Conservation (phyloP, 2,113 vertebrate species). For the Cheirogaleus medius region DNA sequence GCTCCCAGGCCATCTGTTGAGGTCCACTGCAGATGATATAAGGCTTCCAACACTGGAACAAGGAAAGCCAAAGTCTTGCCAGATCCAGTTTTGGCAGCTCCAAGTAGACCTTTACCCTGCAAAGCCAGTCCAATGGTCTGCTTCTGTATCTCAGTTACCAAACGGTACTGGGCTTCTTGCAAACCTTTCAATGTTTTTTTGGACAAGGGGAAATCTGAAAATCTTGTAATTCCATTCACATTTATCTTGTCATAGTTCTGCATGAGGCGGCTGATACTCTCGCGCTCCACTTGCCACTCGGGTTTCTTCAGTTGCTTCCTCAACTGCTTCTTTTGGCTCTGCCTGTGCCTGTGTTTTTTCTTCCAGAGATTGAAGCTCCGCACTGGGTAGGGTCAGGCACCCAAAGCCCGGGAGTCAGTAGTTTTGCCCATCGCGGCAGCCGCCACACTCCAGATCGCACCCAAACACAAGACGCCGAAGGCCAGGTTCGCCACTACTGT, state of each 20-base stretch:
- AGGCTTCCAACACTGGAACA: slow-evolving; percentile 93
- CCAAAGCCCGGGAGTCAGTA: neutral
- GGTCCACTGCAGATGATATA: slow-evolving; percentile 95
- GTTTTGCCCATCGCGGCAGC: slow-evolving; percentile 62
- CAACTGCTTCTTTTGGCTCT: slow-evolving; percentile 83
- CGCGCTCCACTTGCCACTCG: slow-evolving; percentile 90
- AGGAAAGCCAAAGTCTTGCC: slow-evolving; percentile 97
- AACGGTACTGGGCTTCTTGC: slow-evolving; percentile 89
- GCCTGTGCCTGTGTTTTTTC: slow-evolving; percentile 89
- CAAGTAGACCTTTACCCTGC: slow-evolving; percentile 94
- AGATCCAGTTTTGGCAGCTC: slow-evolving; percentile 96
- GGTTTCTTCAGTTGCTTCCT: slow-evolving; percentile 85
- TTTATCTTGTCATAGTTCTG: slow-evolving; percentile 90
- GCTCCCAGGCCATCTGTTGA: slow-evolving; percentile 93
- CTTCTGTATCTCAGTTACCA: slow-evolving; percentile 96
- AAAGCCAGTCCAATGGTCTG: slow-evolving; percentile 94
- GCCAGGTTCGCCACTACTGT: neutral
- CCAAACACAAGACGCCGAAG: neutral
- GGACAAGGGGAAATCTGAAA: slow-evolving; percentile 97
- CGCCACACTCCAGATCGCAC: rapidly evolving
- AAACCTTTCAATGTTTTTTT: slow-evolving; percentile 94
- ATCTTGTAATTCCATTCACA: slow-evolving; percentile 89
- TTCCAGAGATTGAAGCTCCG: slow-evolving; percentile 94
- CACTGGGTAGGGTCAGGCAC: slow-evolving; percentile 79
- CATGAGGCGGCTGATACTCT: slow-evolving; percentile 86